Evolutionary conservation across 2,797 vertebrate genomes (phyloP), one percentile per base, ranked within the genome.

Genomic region (Gobio occitaniae): DNA sequence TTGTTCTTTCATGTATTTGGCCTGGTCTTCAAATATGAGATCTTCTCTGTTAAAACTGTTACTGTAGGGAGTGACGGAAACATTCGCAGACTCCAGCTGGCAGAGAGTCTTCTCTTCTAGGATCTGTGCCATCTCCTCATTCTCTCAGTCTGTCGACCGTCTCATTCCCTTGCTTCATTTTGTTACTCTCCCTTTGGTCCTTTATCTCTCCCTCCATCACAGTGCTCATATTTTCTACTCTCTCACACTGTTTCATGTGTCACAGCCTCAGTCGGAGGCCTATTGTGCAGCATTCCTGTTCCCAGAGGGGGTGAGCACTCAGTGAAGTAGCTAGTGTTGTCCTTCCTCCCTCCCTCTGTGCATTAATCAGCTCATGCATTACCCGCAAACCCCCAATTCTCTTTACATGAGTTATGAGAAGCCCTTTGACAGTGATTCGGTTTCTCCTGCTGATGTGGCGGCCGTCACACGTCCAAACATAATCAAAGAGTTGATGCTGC

Each of bases 41-140:
- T 80, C 36, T 65, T 54, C 65, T 86, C 72, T 88, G 87, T 78
- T 86, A 80, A 89, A 90, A 78, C 66, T 86, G 69, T 90, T 87
- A 88, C 81, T 84, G 77, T 80, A 36, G 54, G 47, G 85, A 76
- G 17, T 83, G 77, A 85, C 52, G 83, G 69, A 85, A 78, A 84
- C 54, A 85, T 86, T 88, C 78, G 36, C 47, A 66, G 76, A 61
- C 65, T 86, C 83, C 56, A 61, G 80, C 84, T 78, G 69, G 52
- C 84, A 79, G 52, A 16, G 32, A 56, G 13, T 41, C 15, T 32
- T 16, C 52, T 88, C 77, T 38, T 77, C 56, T 12, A 69, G 80
- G 83, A 87, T 81, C 48, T 41, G 80, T 71, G 77, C 72, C 86
- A 77, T 79, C 81, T 82, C 48, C 80, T 59, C 36, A 71, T 72